Conservation (phyloP, 2,888 invertebrate species). For the Acronicta psi region DNA sequence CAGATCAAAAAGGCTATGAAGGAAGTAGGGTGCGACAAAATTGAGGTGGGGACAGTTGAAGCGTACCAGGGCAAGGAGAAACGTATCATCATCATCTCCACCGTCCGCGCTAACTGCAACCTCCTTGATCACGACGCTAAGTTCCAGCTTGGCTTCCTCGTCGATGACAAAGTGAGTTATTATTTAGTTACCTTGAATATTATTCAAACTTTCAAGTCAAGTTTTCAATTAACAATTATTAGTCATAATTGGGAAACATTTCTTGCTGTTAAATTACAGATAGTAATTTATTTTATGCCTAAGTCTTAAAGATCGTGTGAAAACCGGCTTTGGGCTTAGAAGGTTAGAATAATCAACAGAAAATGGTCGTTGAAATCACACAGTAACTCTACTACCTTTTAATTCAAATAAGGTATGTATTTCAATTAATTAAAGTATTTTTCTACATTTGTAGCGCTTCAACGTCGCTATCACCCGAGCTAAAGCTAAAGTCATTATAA, state of each 20-base stretch:
- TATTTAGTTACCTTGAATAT: too few relatives aligned
- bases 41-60: constrained; percentile 95
- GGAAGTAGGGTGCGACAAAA: constrained; percentile 68
- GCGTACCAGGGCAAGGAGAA: constrained; percentile 96
- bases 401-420: too few relatives aligned
- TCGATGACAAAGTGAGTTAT: constrained; percentile 76
- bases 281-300: too few relatives aligned
- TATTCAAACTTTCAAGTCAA: too few relatives aligned
- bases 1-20: constrained; percentile 82
- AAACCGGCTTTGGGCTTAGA: too few relatives aligned
- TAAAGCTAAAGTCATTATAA: constrained; percentile 90
- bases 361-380: too few relatives aligned
- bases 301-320: too few relatives aligned
- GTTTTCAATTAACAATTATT: too few relatives aligned
- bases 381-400: too few relatives aligned
- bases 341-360: too few relatives aligned
- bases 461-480: constrained; percentile 94
- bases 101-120: constrained; percentile 91
- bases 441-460: constrained; percentile 90
- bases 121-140: constrained; percentile 87
- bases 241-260: too few relatives aligned
- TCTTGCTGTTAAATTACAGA: too few relatives aligned
- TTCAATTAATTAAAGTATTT: background rate
- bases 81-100: constrained; percentile 94
- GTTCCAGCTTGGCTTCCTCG: constrained; percentile 88